Evolutionary conservation across 2,797 vertebrate species (phyloP).

Genomic region (Tapirus indicus): DNA sequence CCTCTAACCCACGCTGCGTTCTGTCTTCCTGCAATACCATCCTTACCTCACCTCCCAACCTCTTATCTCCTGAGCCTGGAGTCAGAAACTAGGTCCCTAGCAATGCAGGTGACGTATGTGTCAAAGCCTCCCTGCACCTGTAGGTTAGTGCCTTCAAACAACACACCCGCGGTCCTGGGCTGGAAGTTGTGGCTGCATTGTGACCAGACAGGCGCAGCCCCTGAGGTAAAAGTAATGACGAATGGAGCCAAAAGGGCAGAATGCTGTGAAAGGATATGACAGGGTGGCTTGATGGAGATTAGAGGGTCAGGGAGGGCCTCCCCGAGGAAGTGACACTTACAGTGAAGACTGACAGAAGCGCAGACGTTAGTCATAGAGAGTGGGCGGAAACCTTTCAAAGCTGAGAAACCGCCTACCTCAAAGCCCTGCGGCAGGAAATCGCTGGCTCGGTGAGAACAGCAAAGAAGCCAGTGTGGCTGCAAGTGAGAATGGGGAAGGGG

Average conservation of each 20-base stretch:
- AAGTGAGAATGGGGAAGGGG: conserved; percentile 44
- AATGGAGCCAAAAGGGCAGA: background rate
- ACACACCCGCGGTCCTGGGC: background rate
- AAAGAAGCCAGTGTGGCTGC: background rate
- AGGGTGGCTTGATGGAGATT: background rate
- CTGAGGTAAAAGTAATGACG: background rate
- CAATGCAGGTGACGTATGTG: background rate
- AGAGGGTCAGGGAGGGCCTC: background rate
- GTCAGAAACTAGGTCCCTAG: conserved; percentile 21
- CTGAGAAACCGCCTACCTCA: background rate
- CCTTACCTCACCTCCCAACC: background rate
- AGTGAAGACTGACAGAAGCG: background rate
- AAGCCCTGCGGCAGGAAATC: background rate
- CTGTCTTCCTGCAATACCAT: background rate
- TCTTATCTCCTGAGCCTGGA: conserved; percentile 23
- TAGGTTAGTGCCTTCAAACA: background rate
- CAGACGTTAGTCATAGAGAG: background rate
- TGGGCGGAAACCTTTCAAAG: background rate
- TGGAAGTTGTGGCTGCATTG: background rate
- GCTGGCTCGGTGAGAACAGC: background rate
- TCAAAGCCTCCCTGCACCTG: background rate
- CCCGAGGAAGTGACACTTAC: background rate
- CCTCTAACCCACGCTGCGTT: background rate
- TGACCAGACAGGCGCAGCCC: background rate
- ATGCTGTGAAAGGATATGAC: background rate